A percentile compares a stretch with the other conserved stretches of the same genome.
phyloP scores from a whole-genome alignment of 2,888 invertebrate genomes.

The Saturnia pavonia region DNA sequence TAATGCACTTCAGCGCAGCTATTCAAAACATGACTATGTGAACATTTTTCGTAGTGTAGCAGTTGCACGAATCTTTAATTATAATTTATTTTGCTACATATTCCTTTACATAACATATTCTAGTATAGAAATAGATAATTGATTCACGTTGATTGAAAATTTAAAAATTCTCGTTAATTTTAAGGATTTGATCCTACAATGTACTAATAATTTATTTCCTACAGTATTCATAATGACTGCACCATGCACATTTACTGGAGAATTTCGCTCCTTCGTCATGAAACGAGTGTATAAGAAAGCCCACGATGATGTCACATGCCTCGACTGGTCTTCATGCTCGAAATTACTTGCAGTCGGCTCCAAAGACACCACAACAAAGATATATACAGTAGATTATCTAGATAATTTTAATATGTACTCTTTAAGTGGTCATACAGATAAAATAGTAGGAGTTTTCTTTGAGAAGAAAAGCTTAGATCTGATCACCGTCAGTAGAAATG shows the following conservation, averaged over 20 bases:
- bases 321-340: conserved; percentile 97
- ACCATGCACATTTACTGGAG: conserved; percentile 89
- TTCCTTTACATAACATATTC: too few relatives aligned
- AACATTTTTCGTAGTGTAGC: too few relatives aligned
- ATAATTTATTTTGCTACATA: too few relatives aligned
- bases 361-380: conserved; percentile 92
- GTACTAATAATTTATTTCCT: conserved; percentile 40
- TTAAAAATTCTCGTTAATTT: neutral
- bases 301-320: conserved; percentile 90
- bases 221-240: conserved; percentile 92
- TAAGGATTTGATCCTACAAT: neutral
- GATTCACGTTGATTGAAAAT: too few relatives aligned
- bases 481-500: conserved; percentile 91
- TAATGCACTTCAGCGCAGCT: too few relatives aligned
- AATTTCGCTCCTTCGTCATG: conserved; percentile 94
- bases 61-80: too few relatives aligned
- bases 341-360: conserved; percentile 94
- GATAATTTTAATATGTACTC: conserved; percentile 89
- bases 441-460: conserved; percentile 93
- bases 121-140: too few relatives aligned
- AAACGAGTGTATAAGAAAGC: conserved; percentile 91
- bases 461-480: conserved; percentile 92
- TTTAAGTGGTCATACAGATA: conserved; percentile 92
- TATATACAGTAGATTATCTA: conserved; percentile 89
- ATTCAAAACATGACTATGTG: too few relatives aligned